A percentile compares a stretch with the other conserved stretches of the same genome.
Evolutionary conservation across 1,140 invertebrate species (phyloP).

Genomic region (Eciton burchellii): DNA sequence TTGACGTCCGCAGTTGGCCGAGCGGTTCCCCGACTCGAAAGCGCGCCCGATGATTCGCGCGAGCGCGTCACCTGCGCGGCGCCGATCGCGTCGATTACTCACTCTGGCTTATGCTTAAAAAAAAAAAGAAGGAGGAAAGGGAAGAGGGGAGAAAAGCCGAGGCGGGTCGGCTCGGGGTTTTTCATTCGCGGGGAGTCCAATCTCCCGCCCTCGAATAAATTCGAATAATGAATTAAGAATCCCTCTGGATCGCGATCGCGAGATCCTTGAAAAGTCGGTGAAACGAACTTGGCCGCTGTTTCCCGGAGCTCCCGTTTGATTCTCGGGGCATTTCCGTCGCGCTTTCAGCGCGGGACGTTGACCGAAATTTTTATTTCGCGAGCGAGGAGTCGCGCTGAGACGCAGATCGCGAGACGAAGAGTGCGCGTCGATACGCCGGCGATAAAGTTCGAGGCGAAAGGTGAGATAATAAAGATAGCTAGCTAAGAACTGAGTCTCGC

Average conservation of each 20-base stretch:
- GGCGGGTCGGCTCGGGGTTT: slow-evolving; percentile 41
- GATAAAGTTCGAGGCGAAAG: not conserved
- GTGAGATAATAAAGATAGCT: slow-evolving; percentile 33
- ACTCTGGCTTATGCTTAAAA: slow-evolving; percentile 30
- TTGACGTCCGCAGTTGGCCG: slow-evolving; percentile 70
- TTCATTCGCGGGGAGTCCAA: slow-evolving; percentile 54
- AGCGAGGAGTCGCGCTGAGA: no score
- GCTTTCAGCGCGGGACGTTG: no score
- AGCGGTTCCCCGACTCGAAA: slow-evolving; percentile 53
- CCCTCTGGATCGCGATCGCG: slow-evolving; percentile 13
- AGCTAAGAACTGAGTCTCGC: slow-evolving; percentile 22
- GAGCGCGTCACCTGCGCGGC: slow-evolving; percentile 67
- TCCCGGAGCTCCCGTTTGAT: not conserved
- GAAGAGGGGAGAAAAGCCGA: no score
- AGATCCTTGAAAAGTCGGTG: slow-evolving; percentile 7
- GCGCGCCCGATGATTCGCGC: slow-evolving; percentile 70
- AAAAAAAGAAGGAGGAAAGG: no score
- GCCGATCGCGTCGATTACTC: slow-evolving; percentile 59
- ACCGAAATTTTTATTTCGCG: not conserved
- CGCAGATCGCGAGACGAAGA: no score
- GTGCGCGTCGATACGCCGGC: not conserved
- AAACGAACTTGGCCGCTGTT: not conserved
- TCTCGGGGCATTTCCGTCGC: no score
- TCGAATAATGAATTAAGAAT: no score
- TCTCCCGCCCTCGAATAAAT: slow-evolving; percentile 55